A percentile compares a stretch with the other conserved stretches of the same genome.
These are phyloP conservation scores for Yponomeuta cagnagella DNA, from an alignment of 2,888 invertebrate genomes.

Conservation along the genomic window DNA sequence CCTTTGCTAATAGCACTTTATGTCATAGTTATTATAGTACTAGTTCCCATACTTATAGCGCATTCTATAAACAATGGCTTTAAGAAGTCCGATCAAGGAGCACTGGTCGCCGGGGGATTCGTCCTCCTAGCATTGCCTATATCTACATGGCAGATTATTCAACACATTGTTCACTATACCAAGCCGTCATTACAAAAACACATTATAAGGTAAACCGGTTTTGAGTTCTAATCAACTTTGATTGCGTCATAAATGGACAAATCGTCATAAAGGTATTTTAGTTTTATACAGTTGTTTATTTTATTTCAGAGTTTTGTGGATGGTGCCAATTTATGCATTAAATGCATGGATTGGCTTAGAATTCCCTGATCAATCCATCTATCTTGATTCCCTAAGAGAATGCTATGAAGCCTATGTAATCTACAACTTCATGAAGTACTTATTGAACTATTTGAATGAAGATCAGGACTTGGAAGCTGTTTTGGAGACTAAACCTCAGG, in stretches of 20 bases:
- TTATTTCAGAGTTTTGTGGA: constrained; percentile 90
- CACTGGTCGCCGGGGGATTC: constrained; percentile 92
- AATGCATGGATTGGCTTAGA: constrained; percentile 95
- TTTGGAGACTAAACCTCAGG: constrained; percentile 88
- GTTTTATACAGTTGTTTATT: too few relatives aligned
- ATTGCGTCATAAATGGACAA: constrained; percentile 15
- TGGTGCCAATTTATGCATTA: constrained; percentile 97
- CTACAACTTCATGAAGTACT: constrained; percentile 97
- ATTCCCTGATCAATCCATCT: constrained; percentile 91
- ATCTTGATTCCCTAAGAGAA: constrained; percentile 94
- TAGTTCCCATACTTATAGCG: constrained; percentile 88
- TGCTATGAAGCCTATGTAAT: constrained; percentile 99
- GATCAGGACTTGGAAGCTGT: constrained; percentile 90
- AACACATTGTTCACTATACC: constrained; percentile 95
- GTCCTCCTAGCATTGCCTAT: constrained; percentile 93
- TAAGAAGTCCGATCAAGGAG: constrained; percentile 85
- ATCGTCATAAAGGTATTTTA: too few relatives aligned
- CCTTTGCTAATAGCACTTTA: constrained; percentile 88
- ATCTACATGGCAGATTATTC: constrained; percentile 95
- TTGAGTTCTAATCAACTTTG: background rate
- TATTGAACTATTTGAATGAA: constrained; percentile 91
- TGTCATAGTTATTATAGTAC: constrained; percentile 85
- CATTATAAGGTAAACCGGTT: constrained; percentile 83
- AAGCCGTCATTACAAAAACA: constrained; percentile 94
- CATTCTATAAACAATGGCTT: constrained; percentile 88